Evolutionary conservation across 2,797 vertebrate genomes (phyloP), one percentile per base, ranked within the genome.

Genomic region (Coregonus suidteri): DNA sequence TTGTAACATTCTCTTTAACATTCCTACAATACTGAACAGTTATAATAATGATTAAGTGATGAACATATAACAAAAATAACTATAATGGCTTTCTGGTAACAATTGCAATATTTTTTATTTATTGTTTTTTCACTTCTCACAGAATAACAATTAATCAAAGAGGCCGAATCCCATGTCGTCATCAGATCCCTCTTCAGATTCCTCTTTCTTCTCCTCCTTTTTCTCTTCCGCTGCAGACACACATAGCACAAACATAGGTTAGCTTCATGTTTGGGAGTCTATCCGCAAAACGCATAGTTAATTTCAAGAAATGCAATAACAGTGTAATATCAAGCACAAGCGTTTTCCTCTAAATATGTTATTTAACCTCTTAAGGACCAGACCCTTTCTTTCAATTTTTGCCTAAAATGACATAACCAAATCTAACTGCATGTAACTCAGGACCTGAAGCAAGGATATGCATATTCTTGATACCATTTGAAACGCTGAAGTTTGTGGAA

Each of bases 131-230:
- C 56, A 20, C 18, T n/a, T n/a, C 56, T 77, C 14, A 81, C 81
- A 91, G 79, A 91, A 88, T 74, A 59, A 16, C 85, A 85, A 86
- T 93, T 93, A 96, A 92, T 96, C 95, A 90, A 96, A 96, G 84
- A 96, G 95, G 14, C 95, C 95, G 52, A 96, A 96, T 81, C 95
- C 95, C 95, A 96, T 96, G 73, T 96, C 95, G 88, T 96, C 95
- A 62, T 96, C 95, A 0, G 95, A 96, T 89, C 95, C 95, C 77
- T 96, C 95, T 1, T 91, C 91, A 70, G 95, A 96, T 92, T 96
- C 95, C 31, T 95, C 95, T 82, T 96, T 95, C 92, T 95, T 96
- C 91, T 95, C 95, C 87, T 96, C 95, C 85, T 96, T 95, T 94
- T 96, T 96, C 92, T 96, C 95, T 95, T 96, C 95, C 90, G 70